These are phyloP conservation scores for Panzeria rudis DNA, from an alignment of 2,888 invertebrate species.

Conservation along the genomic window DNA sequence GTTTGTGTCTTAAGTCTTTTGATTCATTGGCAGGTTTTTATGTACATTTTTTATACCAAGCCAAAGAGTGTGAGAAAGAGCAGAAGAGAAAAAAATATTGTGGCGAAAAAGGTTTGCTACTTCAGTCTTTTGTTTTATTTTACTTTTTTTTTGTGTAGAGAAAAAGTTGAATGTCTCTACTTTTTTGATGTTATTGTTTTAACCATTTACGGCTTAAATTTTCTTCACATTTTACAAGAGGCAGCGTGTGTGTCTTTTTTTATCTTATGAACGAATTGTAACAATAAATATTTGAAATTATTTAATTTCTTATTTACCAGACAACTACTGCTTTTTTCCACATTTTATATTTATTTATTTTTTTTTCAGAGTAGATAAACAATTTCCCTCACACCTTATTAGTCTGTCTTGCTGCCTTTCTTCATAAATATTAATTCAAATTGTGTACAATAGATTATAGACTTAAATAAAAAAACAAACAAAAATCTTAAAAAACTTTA, in stretches of 20 bases:
- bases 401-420: constrained; percentile 42
- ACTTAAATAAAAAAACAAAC: constrained; percentile 30
- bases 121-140: constrained; percentile 45
- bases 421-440: constrained; percentile 52
- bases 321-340: constrained; percentile 50
- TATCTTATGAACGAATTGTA: constrained; percentile 49
- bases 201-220: constrained; percentile 32
- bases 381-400: constrained; percentile 73
- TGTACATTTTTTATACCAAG: constrained; percentile 3
- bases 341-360: constrained; percentile 30
- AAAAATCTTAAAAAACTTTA: constrained; percentile 26
- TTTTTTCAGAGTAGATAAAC: constrained; percentile 49
- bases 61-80: background rate
- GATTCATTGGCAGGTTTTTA: constrained; percentile 24
- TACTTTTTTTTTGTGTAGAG: background rate
- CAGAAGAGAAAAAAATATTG: background rate
- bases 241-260: background rate
- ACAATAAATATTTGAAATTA: constrained; percentile 68
- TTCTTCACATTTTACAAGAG: constrained; percentile 7
- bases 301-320: constrained; percentile 59
- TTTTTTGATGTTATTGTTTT: constrained; percentile 30
- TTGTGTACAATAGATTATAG: constrained; percentile 64
- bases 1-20: constrained; percentile 52
- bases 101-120: constrained; percentile 29
- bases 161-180: constrained; percentile 45